Base-by-base conservation (phyloP, 2,888 invertebrate species). In the Orthonevra nobilis region DNA sequence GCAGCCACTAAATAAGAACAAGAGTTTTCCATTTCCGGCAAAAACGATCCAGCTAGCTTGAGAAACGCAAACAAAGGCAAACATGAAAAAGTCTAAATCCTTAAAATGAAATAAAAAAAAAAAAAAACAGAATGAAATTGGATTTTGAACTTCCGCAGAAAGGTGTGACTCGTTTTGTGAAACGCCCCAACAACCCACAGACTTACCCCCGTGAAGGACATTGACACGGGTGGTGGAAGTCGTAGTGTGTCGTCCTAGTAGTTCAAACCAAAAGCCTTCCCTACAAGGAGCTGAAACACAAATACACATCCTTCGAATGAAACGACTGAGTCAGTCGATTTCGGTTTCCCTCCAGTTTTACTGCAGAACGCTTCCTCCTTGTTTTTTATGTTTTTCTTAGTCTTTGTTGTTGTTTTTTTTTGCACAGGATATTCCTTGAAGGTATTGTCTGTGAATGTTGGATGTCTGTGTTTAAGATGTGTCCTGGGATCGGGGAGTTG, bases 91-190 rank as follows among this genome's bases (percentile, higher is more conserved):
- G n/a, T n/a, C n/a, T n/a, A n/a, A n/a, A n/a, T n/a, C n/a, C n/a
- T n/a, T n/a, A 58, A 14, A 32, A 14, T 4, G 19, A 12, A 32
- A 48, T 12, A 6, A 6, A 30, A n/a, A 56, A 20, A 38, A 58
- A 38, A 36, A 54, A 44, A 38, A 56, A 66, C 52, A 63, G 42
- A 34, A 66, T 36, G 7, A 54, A 66, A 66, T 56, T 66, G 54
- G 54, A 66, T 66, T 54, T 54, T n/a, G 34, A 54, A 20, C 36
- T 36, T 28, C 28, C 44, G 17, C 32, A 40, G 30, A 69, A 69
- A 69, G 69, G 69, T 69, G 69, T 69, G 69, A 58, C 69, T 69
- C 17, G 58, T 48, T 50, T 69, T 69, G 48, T 69, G 69, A 60
- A 69, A 69, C 69, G 69, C 69, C 69, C 69, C 64, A 42, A 40